Conservation (phyloP, 2,888 invertebrate genomes). For the Melolontha melolontha region DNA sequence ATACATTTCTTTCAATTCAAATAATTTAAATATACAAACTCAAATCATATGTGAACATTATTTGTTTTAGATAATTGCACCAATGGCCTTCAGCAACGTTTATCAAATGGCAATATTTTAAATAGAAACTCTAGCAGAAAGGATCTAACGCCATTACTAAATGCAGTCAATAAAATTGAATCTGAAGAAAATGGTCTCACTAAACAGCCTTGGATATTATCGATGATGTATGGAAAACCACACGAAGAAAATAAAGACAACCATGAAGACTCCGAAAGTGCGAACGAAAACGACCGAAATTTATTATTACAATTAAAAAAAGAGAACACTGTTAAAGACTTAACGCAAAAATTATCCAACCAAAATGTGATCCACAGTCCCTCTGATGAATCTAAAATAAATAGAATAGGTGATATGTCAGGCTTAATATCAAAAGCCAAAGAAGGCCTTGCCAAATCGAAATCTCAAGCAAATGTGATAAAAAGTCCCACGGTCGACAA, state of each 20-base stretch:
- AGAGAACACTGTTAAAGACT: slow-evolving; percentile 89
- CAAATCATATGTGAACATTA: not conserved
- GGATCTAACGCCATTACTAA: slow-evolving; percentile 69
- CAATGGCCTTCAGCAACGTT: slow-evolving; percentile 71
- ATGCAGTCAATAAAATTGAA: slow-evolving; percentile 70
- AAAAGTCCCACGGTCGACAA: slow-evolving; percentile 79
- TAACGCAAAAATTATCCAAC: slow-evolving; percentile 86
- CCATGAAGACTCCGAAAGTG: slow-evolving; percentile 66
- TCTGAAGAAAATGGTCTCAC: slow-evolving; percentile 65
- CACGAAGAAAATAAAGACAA: slow-evolving; percentile 67
- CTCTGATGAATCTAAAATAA: slow-evolving; percentile 71
- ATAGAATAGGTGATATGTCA: slow-evolving; percentile 85
- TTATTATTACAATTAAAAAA: slow-evolving; percentile 79
- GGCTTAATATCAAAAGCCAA: slow-evolving; percentile 94
- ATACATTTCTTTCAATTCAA: too few species aligned
- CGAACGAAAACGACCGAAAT: slow-evolving; percentile 67
- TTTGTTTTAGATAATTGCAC: slow-evolving; percentile 69
- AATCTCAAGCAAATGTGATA: slow-evolving; percentile 82
- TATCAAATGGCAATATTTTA: slow-evolving; percentile 72
- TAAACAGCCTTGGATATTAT: slow-evolving; percentile 63
- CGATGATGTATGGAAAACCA: slow-evolving; percentile 55
- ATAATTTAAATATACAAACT: too few species aligned
- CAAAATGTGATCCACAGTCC: slow-evolving; percentile 72
- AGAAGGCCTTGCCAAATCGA: slow-evolving; percentile 88
- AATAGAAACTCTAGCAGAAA: slow-evolving; percentile 64